Base-by-base conservation (phyloP, 2,888 invertebrate genomes). In the Cataglyphis albicans region DNA sequence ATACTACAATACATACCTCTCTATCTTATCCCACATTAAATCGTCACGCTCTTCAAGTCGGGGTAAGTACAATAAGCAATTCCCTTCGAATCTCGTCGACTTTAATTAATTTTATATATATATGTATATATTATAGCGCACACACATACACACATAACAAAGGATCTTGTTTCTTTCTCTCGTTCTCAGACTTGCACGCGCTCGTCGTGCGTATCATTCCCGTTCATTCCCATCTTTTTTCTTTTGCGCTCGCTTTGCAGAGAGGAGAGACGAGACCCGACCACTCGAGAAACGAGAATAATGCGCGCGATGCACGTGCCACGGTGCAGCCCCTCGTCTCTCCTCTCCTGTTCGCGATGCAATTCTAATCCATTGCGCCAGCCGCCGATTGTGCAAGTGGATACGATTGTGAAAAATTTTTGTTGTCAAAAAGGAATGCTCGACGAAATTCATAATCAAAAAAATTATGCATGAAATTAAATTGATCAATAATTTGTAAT, bases 31-130 rank as follows among this genome's bases (percentile, higher is more conserved):
- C 67, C 64, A 57, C 18, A 35, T 52, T n/a, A 52, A 52, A 38
- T 18, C 48, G 29, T 41, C 57, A 63, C 64, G 52, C 52, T 74
- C 32, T 57, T 12, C 63, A 59, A n/a, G 21, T 52, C 21, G 83
- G 81, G 84, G 85, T 85, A 86, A 85, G 84, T 84, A 91, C 87
- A 90, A 89, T 88, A 90, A 88, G 87, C 87, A 86, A 84, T 86
- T 41, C 90, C 88, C 90, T 90, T 88, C 80, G 88, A 87, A 90
- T 91, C n/a, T n/a, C 89, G 85, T 88, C 89, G 91, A 91, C 90
- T 94, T 93, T 93, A 94, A 94, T 94, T 93, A 94, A 93, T 94
- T 93, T 92, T 93, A 86, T 92, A 92, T 93, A 90, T 90, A 29
- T 15, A 12, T 5, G 3, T 38, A 35, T 21, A 35, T 35, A 61